Evolutionary conservation across 2,797 vertebrate species (phyloP), one percentile per base, ranked within the genome.

Genomic region (Acanthurus lineatus): DNA sequence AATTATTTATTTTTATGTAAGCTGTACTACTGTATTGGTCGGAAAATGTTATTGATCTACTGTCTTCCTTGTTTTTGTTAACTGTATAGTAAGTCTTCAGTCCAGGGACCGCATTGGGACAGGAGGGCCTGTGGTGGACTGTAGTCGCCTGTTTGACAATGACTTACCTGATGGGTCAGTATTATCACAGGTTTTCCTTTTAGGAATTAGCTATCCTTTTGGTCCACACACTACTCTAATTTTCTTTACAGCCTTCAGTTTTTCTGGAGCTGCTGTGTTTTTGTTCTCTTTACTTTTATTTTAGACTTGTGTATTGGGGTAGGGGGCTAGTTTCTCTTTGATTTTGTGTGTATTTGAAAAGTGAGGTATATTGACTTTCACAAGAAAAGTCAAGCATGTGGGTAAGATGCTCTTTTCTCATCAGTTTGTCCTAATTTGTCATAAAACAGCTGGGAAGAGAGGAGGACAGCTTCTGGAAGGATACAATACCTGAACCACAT

Each of bases 401-500:
- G n/a, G 1, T 69, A 20, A 54, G 12, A 35, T 44, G 6, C 17
- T 25, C 20, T 70, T 51, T 25, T 76, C 74, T 89, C 51, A 76
- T 52, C 69, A 70, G 53, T 93, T 88, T 92, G 69, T 93, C 25
- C 76, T 52, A 65, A 91, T 83, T 1, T 82, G 28, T 81, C 56
- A 28, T 73, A 5, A 69, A 85, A 73, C 92, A 99, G 97, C 68
- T 99, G 97, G 97, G 97, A 99, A 90, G 97, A 99, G 91, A 94
- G 97, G 70, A 95, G 97, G 82, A 98, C 97, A 3, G 96, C 97
- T 9, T 98, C 97, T 76, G 97, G 97, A 89, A 96, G 97, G 88
- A 99, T 98, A 87, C 97, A 99, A 80, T 99, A 99, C 90, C 94
- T 99, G 83, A 99, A 98, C 90, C 97, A 99, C 83, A 98, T 98